Conservation (phyloP, 1,140 invertebrate species). For the Euwallacea fornicatus region DNA sequence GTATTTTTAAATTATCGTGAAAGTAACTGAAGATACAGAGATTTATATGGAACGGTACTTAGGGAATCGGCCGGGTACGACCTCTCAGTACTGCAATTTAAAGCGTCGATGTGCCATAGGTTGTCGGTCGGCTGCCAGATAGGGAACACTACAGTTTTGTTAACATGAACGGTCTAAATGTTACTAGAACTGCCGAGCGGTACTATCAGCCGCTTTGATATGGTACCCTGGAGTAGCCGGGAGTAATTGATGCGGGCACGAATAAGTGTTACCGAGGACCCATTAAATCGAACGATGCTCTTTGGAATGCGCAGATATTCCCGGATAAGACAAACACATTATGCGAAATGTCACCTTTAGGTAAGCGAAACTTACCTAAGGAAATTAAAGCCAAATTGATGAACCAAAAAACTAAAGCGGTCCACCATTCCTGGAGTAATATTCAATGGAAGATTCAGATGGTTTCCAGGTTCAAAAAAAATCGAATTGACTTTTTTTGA, state of each 20-base stretch:
- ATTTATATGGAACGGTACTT: too few species aligned
- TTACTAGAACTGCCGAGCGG: conserved; percentile 28
- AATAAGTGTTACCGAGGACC: conserved; percentile 11
- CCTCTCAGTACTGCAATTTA: conserved; percentile 11
- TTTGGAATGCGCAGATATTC: not conserved
- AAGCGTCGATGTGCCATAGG: conserved; percentile 16
- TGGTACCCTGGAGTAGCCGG: conserved; percentile 21
- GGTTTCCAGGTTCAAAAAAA: too few species aligned
- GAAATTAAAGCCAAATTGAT: too few species aligned
- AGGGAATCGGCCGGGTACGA: not conserved
- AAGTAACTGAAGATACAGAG: too few species aligned
- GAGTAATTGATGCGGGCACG: conserved; percentile 21
- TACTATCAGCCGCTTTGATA: conserved; percentile 7
- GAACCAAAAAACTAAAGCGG: too few species aligned
- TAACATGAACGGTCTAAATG: conserved; percentile 33
- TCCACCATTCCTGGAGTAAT: too few species aligned
- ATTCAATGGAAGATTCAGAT: too few species aligned
- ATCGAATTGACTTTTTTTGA: too few species aligned
- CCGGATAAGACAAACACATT: too few species aligned
- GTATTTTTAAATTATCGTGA: not conserved
- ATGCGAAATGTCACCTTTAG: too few species aligned
- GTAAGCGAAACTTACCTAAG: too few species aligned
- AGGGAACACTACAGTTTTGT: conserved; percentile 26
- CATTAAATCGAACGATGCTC: not conserved
- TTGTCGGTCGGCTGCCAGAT: conserved; percentile 20